Evolutionary conservation across 2,113 vertebrate species (phyloP).

Genomic region (Galemys pyrenaicus): DNA sequence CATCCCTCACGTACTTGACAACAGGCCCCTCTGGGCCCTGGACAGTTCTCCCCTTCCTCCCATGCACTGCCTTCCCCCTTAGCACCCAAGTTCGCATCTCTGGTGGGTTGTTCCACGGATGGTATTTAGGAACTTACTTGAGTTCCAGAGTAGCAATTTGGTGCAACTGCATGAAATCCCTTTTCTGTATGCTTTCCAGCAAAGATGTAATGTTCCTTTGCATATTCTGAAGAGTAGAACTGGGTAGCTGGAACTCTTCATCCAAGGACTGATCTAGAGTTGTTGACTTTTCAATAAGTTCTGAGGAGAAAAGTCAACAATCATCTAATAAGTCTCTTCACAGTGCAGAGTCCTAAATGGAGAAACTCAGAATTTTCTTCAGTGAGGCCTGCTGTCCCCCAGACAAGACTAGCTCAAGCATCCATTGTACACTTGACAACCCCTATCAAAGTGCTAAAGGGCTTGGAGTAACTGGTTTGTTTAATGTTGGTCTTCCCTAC

Average conservation of each 20-base stretch:
- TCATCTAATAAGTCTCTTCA: background rate
- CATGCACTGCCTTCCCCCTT: background rate
- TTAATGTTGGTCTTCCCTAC: background rate
- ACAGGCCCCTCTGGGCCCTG: background rate
- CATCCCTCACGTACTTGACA: background rate
- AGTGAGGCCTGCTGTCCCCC: background rate
- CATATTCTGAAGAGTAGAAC: conserved; percentile 81
- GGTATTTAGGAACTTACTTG: conserved; percentile 82
- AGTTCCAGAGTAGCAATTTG: conserved; percentile 79
- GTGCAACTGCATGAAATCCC: conserved; percentile 74
- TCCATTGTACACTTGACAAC: rapidly evolving
- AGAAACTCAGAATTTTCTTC: background rate
- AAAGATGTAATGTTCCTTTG: conserved; percentile 83
- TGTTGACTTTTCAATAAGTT: conserved; percentile 82
- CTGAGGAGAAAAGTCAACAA: conserved; percentile 77
- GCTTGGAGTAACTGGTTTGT: background rate
- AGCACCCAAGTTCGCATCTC: background rate
- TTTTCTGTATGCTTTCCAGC: conserved; percentile 82
- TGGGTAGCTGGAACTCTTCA: conserved; percentile 79
- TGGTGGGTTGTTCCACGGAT: background rate
- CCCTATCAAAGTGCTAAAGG: background rate
- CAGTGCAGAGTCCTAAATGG: background rate
- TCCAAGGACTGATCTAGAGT: conserved; percentile 86
- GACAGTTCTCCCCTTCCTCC: too few species aligned
- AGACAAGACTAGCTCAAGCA: background rate